Percentiles rank a stretch among this genome's conserved stretches.
phyloP scores from a whole-genome alignment of 2,113 vertebrate species.

The Megaceryle maxima region DNA sequence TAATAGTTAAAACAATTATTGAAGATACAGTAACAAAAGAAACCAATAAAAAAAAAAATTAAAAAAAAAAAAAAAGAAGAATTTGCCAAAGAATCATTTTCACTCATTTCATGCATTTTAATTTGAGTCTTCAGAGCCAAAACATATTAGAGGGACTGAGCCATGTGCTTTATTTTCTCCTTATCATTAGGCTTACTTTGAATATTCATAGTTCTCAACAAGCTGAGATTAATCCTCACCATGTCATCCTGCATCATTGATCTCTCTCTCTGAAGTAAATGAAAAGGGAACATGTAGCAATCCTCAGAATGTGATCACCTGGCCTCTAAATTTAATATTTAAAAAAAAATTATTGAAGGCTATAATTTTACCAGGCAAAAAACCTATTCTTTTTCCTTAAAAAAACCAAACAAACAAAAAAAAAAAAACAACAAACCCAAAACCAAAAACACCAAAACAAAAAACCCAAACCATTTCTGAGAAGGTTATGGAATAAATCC shows the following conservation, averaged over 20 bases:
- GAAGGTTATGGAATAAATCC: background rate
- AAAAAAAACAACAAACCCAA: too few relatives aligned
- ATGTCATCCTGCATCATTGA: background rate
- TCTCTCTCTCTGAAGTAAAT: background rate
- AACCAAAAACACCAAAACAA: too few relatives aligned
- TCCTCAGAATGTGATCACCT: background rate
- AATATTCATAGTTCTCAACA: conserved; percentile 30
- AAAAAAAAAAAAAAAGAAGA: background rate
- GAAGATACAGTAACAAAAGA: background rate
- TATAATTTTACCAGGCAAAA: background rate
- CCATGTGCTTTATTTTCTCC: conserved; percentile 10
- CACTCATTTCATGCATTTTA: background rate
- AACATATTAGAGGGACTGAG: background rate
- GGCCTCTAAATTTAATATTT: background rate
- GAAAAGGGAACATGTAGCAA: background rate
- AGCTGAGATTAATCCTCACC: background rate
- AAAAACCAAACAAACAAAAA: background rate
- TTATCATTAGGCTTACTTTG: conserved; percentile 1
- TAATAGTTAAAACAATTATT: background rate
- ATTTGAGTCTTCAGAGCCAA: conserved; percentile 2
- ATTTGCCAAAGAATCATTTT: background rate
- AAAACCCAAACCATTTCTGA: background rate
- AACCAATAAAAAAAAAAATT: too few relatives aligned
- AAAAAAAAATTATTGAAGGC: background rate
- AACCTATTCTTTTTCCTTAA: background rate